Conservation (phyloP, 1,140 invertebrate genomes). For the Hypsibius dujardini region DNA sequence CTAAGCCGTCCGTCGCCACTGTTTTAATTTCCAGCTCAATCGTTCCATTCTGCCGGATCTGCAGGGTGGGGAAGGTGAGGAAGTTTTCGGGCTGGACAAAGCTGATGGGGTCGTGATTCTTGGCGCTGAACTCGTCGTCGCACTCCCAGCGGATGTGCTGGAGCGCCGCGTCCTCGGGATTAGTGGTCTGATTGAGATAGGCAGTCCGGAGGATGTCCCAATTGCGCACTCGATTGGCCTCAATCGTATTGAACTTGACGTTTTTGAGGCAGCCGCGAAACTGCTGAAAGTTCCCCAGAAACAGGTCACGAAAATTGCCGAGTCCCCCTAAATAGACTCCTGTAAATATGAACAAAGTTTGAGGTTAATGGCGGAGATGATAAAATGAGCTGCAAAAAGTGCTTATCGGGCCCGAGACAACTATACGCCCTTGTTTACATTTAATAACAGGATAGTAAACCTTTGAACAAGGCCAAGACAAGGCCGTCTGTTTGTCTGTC, state of each 20-base stretch:
- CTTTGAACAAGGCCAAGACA: too few species aligned
- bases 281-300: slow-evolving; percentile 66
- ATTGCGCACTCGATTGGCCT: slow-evolving; percentile 48
- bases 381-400: too few species aligned
- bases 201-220: slow-evolving; percentile 27
- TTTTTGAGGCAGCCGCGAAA: slow-evolving; percentile 79
- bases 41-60: slow-evolving; percentile 28
- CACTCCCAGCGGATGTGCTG: slow-evolving; percentile 68
- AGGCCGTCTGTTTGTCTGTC: too few species aligned
- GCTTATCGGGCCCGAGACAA: too few species aligned
- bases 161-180: slow-evolving; percentile 23
- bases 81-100: slow-evolving; percentile 44
- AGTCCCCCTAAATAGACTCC: slow-evolving; percentile 69
- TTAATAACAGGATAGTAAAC: too few species aligned
- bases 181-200: slow-evolving; percentile 20
- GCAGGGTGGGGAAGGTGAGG: slow-evolving; percentile 32
- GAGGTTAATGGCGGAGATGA: neutral
- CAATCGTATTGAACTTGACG: slow-evolving; percentile 63
- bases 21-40: slow-evolving; percentile 63
- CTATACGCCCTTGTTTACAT: too few species aligned
- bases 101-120: slow-evolving; percentile 55
- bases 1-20: slow-evolving; percentile 49
- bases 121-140: slow-evolving; percentile 65
- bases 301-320: slow-evolving; percentile 68
- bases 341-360: neutral